phyloP scores from a whole-genome alignment of 2,113 vertebrate species.

The Atlantisia rogersi region DNA sequence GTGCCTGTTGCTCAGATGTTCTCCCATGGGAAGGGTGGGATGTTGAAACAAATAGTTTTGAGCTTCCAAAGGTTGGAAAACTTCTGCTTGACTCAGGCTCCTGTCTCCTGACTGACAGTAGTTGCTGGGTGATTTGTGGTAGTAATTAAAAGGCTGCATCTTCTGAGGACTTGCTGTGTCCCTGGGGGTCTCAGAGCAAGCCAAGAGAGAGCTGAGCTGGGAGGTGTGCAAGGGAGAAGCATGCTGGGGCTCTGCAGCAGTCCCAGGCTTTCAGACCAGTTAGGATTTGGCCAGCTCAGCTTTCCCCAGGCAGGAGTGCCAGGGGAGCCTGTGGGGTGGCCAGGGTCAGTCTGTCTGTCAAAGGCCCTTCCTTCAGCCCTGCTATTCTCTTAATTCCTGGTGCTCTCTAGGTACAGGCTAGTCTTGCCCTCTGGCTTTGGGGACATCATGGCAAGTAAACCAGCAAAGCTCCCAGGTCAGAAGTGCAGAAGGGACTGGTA shows the following conservation, averaged over 20 bases:
- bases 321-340: not conserved
- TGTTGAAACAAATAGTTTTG: not conserved
- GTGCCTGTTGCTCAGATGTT: not conserved
- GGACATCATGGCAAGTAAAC: not conserved
- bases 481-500: not conserved
- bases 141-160: not conserved
- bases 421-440: not conserved
- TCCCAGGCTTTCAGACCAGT: not conserved
- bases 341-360: not conserved
- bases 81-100: not conserved
- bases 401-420: not conserved
- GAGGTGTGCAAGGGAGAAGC: not conserved
- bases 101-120: not conserved
- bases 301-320: not conserved
- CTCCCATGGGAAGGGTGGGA: not conserved
- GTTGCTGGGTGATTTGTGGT: not conserved
- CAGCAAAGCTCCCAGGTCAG: not conserved
- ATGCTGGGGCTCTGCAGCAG: not conserved
- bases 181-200: not conserved
- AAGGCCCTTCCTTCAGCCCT: not conserved
- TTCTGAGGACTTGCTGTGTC: not conserved
- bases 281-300: not conserved
- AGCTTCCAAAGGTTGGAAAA: not conserved
- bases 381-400: not conserved
- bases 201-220: conserved; percentile 41